Base-by-base conservation (phyloP, 2,797 vertebrate genomes). In the Sebastes paucispinis region DNA sequence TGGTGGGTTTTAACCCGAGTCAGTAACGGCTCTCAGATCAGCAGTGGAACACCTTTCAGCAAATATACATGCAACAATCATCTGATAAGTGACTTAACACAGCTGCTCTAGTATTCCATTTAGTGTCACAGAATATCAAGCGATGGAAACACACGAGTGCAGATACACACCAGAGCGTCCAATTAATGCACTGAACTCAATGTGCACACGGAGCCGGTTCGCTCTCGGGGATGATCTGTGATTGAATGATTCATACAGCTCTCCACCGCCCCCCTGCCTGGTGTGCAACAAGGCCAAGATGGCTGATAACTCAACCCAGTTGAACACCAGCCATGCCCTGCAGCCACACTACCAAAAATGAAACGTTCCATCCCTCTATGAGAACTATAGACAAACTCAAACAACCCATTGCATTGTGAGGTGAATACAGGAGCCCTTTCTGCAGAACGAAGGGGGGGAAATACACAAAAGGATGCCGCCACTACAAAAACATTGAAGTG, bases 301-400 rank as follows among this genome's bases (percentile, higher is more conserved):
- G 79, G 86, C 83, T 87, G 87, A 87, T 86, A 86, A 80, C 77
- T 88, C 83, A 86, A 83, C 83, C 82, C 75, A 67, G 75, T 52
- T 87, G 87, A 89, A 89, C 84, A 77, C 3, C 31, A 55, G 81
- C 84, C 81, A 80, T 87, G 77, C 88, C 88, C 86, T 4, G 70
- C 71, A 87, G 91, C 82, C 79, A 55, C 84, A 8, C 29, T 12
- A 11, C 34, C 63, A 9, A 84, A 88, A 88, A 89, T 81, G 74
- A 90, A 91, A 88, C 2, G 69, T 72, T 82, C 58, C 29, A 55
- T 67, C 75, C 85, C 73, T 85, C 75, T 75, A 62, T 76, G 81
- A 88, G 75, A 77, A 50, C 52, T 59, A 64, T 72, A 87, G 70
- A 76, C 14, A 13, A 80, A 54, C 58, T 81, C 65, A 12, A 73